A percentile compares a stretch with the other conserved stretches of the same genome.
These are phyloP conservation scores for Tethya wilhelma DNA, from an alignment of 37 sponge, comb jelly and placozoan species.

Conservation along the genomic window DNA sequence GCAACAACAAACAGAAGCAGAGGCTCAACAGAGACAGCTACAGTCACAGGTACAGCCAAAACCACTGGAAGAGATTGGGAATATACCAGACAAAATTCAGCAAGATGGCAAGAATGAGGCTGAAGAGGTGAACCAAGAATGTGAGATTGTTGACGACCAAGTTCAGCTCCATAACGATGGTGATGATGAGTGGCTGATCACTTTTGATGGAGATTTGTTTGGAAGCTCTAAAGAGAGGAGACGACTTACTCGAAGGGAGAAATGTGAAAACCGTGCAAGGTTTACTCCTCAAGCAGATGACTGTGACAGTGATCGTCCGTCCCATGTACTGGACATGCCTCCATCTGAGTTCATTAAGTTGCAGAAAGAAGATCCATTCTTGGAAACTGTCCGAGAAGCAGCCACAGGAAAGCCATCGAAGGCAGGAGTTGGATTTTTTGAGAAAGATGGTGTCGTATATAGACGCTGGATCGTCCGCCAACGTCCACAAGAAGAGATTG, in stretches of 20 bases:
- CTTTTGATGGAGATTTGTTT: neutral
- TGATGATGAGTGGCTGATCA: neutral
- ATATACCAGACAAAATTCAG: no score
- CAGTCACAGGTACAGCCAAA: neutral
- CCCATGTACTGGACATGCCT: no score
- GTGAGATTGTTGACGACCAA: no score
- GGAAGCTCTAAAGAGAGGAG: neutral
- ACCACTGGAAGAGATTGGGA: neutral
- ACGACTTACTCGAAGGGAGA: neutral
- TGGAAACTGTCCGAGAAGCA: no score
- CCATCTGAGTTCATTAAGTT: no score
- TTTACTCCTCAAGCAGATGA: no score
- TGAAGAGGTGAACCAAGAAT: no score
- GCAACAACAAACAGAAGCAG: neutral
- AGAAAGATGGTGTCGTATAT: constrained; percentile 32
- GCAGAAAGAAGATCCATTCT: no score
- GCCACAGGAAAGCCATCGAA: neutral
- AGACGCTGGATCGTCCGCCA: constrained; percentile 16
- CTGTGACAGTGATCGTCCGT: no score
- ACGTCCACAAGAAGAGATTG: constrained; percentile 5
- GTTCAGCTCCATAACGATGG: no score
- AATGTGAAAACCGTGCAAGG: neutral
- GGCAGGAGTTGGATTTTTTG: constrained; percentile 21
- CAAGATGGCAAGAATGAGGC: no score
- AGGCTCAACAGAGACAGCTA: neutral